phyloP scores from a whole-genome alignment of 1,140 invertebrate species.

The Leptestheria dahalacensis region DNA sequence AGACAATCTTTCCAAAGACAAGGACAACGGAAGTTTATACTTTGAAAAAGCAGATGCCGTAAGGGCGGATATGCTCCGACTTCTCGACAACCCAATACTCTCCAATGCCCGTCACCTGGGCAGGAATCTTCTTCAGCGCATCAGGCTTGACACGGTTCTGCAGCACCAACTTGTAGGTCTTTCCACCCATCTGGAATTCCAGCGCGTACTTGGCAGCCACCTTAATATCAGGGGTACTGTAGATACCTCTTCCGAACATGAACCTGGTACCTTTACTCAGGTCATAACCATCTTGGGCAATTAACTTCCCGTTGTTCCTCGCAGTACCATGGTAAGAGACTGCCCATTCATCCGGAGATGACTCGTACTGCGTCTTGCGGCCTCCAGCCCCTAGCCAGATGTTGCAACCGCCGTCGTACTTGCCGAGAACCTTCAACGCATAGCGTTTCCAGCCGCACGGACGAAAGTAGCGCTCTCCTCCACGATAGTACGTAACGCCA shows the following conservation, averaged over 20 bases:
- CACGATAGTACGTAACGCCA: neutral
- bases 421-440: slow-evolving; percentile 9
- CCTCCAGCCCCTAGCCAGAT: neutral
- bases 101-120: neutral
- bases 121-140: neutral
- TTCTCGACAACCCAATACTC: slow-evolving; percentile 14
- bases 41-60: slow-evolving; percentile 16
- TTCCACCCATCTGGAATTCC: neutral
- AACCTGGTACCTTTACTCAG: slow-evolving; percentile 10
- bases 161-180: slow-evolving; percentile 11
- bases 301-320: neutral
- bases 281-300: slow-evolving; percentile 11
- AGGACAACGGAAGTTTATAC: no score
- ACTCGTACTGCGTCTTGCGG: neutral
- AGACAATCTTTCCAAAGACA: no score
- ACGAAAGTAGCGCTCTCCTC: neutral
- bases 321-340: slow-evolving; percentile 16
- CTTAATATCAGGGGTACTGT: slow-evolving; percentile 7
- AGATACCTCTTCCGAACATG: slow-evolving; percentile 9
- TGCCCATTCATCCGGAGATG: neutral
- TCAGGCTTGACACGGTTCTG: slow-evolving; percentile 15
- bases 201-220: neutral
- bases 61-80: slow-evolving; percentile 13
- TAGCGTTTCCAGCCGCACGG: slow-evolving; percentile 15
- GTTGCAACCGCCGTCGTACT: slow-evolving; percentile 11